Conservation (phyloP, 2,113 vertebrate genomes). For the Oceanites oceanicus region DNA sequence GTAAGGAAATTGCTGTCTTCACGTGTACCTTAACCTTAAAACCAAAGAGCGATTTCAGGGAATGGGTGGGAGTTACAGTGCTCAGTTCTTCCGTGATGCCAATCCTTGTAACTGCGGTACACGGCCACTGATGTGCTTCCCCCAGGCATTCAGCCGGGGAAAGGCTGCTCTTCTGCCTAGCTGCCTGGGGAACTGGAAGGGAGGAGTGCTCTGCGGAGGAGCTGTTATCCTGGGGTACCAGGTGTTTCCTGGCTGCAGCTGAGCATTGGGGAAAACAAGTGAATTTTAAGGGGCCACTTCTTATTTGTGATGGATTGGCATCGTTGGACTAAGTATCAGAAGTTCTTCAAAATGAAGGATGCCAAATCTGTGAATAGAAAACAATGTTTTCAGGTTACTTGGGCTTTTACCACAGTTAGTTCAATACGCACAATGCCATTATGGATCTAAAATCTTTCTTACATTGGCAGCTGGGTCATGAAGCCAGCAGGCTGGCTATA, state of each 20-base stretch:
- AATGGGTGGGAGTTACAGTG: background rate
- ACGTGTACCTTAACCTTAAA: background rate
- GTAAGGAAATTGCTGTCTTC: background rate
- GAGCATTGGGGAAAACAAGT: background rate
- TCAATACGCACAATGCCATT: background rate
- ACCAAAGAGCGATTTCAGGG: background rate
- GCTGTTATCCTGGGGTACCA: background rate
- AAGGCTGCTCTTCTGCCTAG: background rate
- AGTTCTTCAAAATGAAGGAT: background rate
- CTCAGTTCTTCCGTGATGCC: background rate
- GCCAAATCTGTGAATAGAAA: background rate
- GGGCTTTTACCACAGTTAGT: background rate
- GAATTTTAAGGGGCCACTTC: background rate
- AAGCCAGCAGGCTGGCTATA: background rate
- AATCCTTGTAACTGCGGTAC: background rate
- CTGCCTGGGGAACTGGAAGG: background rate
- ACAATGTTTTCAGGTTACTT: background rate
- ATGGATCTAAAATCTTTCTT: background rate
- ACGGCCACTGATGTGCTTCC: background rate
- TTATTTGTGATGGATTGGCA: background rate
- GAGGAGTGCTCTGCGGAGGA: background rate
- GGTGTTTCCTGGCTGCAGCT: background rate
- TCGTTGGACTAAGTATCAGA: background rate
- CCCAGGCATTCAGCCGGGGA: background rate
- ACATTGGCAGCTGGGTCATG: background rate